Percentiles rank a stretch among this genome's conserved stretches.
phyloP scores from a whole-genome alignment of 2,797 vertebrate species.

The Pelodytes ibericus region DNA sequence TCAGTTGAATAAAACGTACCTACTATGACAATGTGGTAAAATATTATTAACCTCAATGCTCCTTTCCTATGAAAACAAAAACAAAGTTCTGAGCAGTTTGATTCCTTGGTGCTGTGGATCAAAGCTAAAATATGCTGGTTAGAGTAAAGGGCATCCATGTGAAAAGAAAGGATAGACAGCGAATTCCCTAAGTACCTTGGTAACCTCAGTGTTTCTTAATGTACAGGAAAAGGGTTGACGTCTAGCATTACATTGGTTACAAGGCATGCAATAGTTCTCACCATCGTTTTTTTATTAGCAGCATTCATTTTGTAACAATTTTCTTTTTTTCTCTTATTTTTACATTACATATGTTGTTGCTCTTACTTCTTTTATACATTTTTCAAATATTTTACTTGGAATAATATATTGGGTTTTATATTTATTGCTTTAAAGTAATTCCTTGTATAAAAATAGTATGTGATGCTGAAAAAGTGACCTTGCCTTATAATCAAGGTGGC shows the following conservation, averaged over 20 bases:
- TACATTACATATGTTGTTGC: too few relatives aligned
- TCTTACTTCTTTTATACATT: too few relatives aligned
- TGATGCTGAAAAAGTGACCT: too few relatives aligned
- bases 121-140: constrained; percentile 8
- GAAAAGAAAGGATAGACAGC: background rate
- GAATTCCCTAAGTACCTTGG: background rate
- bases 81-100: background rate
- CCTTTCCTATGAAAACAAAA: constrained; percentile 6
- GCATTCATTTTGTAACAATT: too few relatives aligned
- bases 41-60: constrained; percentile 22
- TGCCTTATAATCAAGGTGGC: too few relatives aligned
- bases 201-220: background rate
- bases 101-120: background rate
- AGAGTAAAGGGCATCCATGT: constrained; percentile 3
- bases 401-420: too few relatives aligned
- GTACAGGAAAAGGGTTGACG: background rate
- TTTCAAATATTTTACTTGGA: too few relatives aligned
- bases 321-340: too few relatives aligned
- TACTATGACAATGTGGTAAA: constrained; percentile 15
- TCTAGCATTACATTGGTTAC: background rate
- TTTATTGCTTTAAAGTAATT: too few relatives aligned
- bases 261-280: too few relatives aligned
- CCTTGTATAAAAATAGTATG: too few relatives aligned
- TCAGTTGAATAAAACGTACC: constrained; percentile 12
- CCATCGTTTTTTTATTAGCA: too few relatives aligned